Conservation (phyloP, 1,140 invertebrate species). For the Linepithema humile region DNA sequence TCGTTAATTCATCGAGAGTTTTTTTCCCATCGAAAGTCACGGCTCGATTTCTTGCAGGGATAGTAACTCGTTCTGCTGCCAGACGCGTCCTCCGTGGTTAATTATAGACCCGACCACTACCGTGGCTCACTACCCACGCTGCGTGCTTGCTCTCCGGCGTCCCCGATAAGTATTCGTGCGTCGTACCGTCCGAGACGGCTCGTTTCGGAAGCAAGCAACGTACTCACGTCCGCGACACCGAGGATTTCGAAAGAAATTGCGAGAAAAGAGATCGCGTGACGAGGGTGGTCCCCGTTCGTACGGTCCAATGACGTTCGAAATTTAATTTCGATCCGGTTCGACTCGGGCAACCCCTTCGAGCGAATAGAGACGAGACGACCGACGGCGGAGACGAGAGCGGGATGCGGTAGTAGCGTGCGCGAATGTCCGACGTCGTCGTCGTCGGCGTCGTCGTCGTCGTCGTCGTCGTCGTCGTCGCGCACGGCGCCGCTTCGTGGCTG, state of each 20-base stretch:
- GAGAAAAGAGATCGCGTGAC: background rate
- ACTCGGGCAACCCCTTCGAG: background rate
- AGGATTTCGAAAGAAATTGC: background rate
- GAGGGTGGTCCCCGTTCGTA: background rate
- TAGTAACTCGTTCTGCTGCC: background rate
- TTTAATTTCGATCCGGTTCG: background rate
- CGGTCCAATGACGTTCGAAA: constrained; percentile 33
- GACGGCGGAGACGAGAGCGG: background rate
- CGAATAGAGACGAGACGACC: constrained; percentile 9
- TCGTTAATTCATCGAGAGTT: background rate
- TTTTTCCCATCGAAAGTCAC: background rate
- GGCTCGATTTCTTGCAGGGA: background rate
- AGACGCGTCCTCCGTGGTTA: constrained; percentile 34
- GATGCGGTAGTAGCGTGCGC: background rate
- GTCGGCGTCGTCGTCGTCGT: too few relatives aligned
- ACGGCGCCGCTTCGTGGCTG: constrained; percentile 76
- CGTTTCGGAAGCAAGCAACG: background rate
- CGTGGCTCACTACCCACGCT: background rate
- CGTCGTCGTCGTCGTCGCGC: constrained; percentile 62
- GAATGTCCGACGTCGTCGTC: constrained; percentile 7
- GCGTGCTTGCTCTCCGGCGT: background rate
- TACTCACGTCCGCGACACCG: background rate
- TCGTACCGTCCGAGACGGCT: background rate
- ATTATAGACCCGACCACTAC: constrained; percentile 42
- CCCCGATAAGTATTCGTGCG: constrained; percentile 2